Evolutionary conservation across 1,140 invertebrate genomes (phyloP), one percentile per base, ranked within the genome.

Genomic region (Littorina saxatilis): DNA sequence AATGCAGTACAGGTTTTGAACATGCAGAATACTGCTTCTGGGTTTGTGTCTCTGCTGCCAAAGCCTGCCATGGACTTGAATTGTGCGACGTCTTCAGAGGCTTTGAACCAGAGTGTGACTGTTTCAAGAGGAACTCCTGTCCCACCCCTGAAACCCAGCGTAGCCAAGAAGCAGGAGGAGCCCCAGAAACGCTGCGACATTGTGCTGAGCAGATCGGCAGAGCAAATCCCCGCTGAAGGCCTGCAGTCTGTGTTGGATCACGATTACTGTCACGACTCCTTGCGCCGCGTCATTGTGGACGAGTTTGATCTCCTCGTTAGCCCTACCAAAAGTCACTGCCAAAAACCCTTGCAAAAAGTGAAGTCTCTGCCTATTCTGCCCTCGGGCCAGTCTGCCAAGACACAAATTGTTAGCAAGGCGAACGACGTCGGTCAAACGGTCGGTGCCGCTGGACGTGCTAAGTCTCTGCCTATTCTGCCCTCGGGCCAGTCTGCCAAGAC

Each of bases 241-340:
- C 23, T 77, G n/a, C 27, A 68, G 11, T 68, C 61, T 50, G 81
- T 78, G n/a, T 23, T 78, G 61, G 81, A 78, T 9, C 50, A 78
- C 40, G 39, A 55, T 52, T 70, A 78, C 27, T 43, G 73, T 68
- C 29, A 15, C 32, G 40, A 73, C 40, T 73, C 70, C n/a, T 39
- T 37, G 3, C 70, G 70, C 23, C 35, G 70, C 4, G 70, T 73
- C 70, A 73, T 73, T 29, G 40, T 73, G 35, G 70, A 73, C 29
- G 70, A 73, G 13, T 73, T 73, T 43, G 70, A 73, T 1, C 70
- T 73, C 23, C 37, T 20, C 35, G 23, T 43, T 11, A 73, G 70
- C 29, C 70, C 70, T 9, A 73, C 70, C 7, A 68, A 68, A 32
- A 1, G 1, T 68, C n/a, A 37, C 20, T 20, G 37, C 66, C 66